These are phyloP conservation scores for Dallia pectoralis DNA, from an alignment of 2,797 vertebrate species.

Conservation along the genomic window DNA sequence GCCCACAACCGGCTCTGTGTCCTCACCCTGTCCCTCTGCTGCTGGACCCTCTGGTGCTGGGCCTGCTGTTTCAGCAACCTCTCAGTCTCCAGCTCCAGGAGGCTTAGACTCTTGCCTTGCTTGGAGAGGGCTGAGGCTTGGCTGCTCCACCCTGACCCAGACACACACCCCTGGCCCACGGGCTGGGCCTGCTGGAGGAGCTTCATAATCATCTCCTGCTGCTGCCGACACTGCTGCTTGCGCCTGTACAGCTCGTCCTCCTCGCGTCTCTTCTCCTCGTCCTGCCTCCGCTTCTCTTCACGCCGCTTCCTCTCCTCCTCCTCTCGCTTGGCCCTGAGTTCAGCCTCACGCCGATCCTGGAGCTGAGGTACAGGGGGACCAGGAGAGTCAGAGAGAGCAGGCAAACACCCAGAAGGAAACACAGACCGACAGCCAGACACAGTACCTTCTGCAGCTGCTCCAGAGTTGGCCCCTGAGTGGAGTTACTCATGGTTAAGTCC, in stretches of 20 bases:
- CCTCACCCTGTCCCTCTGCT: constrained; percentile 72
- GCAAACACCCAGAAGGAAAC: not conserved
- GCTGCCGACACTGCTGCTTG: constrained; percentile 82
- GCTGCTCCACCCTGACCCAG: constrained; percentile 64
- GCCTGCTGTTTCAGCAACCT: constrained; percentile 83
- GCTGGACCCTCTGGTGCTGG: constrained; percentile 76
- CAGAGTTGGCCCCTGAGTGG: constrained; percentile 95
- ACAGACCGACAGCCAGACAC: not conserved
- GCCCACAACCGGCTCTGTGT: not conserved
- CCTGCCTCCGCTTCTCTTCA: constrained; percentile 81
- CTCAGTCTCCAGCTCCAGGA: constrained; percentile 86
- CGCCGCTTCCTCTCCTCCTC: constrained; percentile 87
- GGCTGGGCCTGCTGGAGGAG: constrained; percentile 81
- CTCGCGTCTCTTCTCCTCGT: constrained; percentile 85
- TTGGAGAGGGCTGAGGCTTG: constrained; percentile 78
- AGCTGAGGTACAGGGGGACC: constrained; percentile 51
- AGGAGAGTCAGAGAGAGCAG: not conserved
- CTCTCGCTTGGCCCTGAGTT: constrained; percentile 92
- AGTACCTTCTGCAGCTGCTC: constrained; percentile 94
- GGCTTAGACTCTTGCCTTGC: constrained; percentile 67
- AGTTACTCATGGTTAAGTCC: constrained; percentile 95
- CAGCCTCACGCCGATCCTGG: constrained; percentile 89
- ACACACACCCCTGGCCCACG: constrained; percentile 42
- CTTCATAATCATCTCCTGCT: constrained; percentile 87
- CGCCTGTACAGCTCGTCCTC: constrained; percentile 85